Evolutionary conservation across 2,113 vertebrate species (phyloP).

Genomic region (Climacteris rufus): DNA sequence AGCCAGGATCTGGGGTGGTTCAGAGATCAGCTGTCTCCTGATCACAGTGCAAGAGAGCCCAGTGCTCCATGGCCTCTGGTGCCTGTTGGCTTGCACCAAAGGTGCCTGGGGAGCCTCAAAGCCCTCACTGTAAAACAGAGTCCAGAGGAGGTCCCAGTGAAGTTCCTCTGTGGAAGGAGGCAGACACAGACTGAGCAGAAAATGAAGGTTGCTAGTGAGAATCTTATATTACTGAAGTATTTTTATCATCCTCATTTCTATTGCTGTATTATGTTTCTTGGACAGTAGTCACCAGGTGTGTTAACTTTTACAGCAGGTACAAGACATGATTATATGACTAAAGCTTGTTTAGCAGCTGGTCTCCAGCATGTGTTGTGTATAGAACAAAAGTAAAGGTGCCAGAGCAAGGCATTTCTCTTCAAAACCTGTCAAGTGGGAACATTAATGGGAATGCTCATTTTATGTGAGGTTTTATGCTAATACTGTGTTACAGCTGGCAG

Average conservation of each 20-base stretch:
- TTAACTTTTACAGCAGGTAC: background rate
- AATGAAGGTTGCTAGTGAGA: background rate
- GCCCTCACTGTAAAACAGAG: background rate
- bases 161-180: background rate
- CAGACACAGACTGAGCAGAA: background rate
- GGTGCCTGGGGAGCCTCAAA: background rate
- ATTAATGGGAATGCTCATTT: background rate
- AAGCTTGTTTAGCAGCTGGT: background rate
- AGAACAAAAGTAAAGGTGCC: background rate
- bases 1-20: accelerated
- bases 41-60: accelerated
- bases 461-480: background rate
- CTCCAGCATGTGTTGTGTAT: background rate
- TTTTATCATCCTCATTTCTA: background rate
- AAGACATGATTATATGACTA: background rate
- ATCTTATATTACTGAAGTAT: background rate
- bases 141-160: background rate
- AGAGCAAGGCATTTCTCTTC: background rate
- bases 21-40: background rate
- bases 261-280: background rate
- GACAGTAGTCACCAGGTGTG: background rate
- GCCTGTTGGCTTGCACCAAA: background rate
- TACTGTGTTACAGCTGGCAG: background rate
- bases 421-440: background rate
- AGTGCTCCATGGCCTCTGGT: background rate